Evolutionary conservation across 2,888 invertebrate genomes (phyloP), one percentile per base, ranked within the genome.

Genomic region (Orthosia gothica): DNA sequence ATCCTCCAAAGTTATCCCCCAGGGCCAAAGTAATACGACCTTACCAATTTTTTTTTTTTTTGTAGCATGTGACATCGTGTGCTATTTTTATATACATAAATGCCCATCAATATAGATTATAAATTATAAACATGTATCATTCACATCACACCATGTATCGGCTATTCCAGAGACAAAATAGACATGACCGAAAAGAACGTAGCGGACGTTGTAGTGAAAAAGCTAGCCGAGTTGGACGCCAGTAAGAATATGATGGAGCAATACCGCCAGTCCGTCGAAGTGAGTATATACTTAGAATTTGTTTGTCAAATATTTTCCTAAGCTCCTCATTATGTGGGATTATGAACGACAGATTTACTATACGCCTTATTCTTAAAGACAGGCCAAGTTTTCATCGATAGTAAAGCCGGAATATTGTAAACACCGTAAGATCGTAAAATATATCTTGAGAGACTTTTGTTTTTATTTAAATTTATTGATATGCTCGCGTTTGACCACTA

Each of bases 141-240:
- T 54, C 47, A 79, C 26, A 50, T 50, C 61, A 50, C 4, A 5
- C 32, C 45, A 15, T 61, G 54, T 73, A 83, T 87, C n/a, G 74
- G 84, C 86, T 86, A 85, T 92, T 92, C 9, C 94, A 96, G 96
- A 88, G 96, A 96, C 82, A 94, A 94, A 85, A 92, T 96, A 86
- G 96, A 96, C 87, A 90, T 94, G 58, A 95, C 96, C 0, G 96
- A 96, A 83, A 93, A 92, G 80, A 95, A 95, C 81, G 95, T 95
- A 20, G 95, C 96, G 0, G 96, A 96, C 70, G 96, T 95, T 76
- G 96, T 96, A 40, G 94, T 96, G 76, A 95, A 95, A 86, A 96
- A 96, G 76, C 88, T 96, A 47, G 95, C 96, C 0, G 96, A 96
- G 76, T 89, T 96, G 23, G 96, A 96, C 82, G 95, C 96, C 78